A percentile compares a stretch with the other conserved stretches of the same genome.
Conservation (phyloP, 2,113 vertebrate species). For the Synchiropus splendidus region DNA sequence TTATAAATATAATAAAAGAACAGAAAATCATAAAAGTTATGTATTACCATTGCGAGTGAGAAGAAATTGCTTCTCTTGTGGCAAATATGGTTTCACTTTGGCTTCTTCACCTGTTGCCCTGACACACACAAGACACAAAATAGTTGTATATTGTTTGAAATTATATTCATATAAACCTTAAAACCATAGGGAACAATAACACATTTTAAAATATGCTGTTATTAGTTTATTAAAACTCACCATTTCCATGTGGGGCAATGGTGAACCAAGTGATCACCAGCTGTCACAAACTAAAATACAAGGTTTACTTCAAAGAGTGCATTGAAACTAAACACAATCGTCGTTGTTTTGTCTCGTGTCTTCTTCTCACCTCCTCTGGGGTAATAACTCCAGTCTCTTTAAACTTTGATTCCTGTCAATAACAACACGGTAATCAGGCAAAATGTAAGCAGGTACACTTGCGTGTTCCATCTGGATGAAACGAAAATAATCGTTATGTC, state of each 20-base stretch:
- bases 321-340: not conserved
- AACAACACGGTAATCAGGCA: conserved; percentile 7
- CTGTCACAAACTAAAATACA: conserved; percentile 78
- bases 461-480: no score
- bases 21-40: no score
- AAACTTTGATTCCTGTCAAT: conserved; percentile 89
- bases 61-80: conserved; percentile 90
- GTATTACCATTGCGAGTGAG: conserved; percentile 86
- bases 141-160: no score
- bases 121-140: conserved; percentile 19
- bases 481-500: no score
- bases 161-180: no score
- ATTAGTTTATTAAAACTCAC: conserved; percentile 66
- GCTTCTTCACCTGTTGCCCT: conserved; percentile 90
- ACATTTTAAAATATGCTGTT: no score
- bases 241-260: conserved; percentile 99
- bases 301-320: not conserved
- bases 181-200: no score
- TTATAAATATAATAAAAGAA: no score
- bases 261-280: conserved; percentile 95
- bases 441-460: no score
- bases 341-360: not conserved
- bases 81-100: conserved; percentile 92
- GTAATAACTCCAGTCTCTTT: conserved; percentile 98
- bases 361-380: conserved; percentile 84